Conservation (phyloP, 2,797 vertebrate species). For the Propithecus perrieri region DNA sequence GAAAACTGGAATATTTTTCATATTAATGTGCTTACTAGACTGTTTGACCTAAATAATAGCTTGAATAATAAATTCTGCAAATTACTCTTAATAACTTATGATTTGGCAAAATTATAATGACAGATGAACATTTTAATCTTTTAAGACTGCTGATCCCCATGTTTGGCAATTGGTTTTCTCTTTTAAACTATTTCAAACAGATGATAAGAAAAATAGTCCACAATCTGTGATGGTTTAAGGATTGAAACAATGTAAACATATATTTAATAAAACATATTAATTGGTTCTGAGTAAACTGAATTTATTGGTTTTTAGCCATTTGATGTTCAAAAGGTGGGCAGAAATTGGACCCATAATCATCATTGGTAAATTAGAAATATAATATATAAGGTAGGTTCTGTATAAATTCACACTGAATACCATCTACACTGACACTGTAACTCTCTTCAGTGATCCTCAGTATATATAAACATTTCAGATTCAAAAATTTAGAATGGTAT, state of each 20-base stretch:
- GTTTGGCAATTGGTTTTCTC: constrained; percentile 20
- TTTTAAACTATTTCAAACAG: constrained; percentile 28
- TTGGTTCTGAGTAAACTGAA: not conserved
- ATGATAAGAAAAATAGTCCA: not conserved
- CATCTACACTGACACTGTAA: not conserved
- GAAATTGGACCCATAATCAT: constrained; percentile 23
- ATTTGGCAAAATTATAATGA: constrained; percentile 58
- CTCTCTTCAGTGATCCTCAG: not conserved
- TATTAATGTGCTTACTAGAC: constrained; percentile 60
- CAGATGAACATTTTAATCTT: constrained; percentile 36
- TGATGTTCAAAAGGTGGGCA: not conserved
- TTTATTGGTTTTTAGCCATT: constrained; percentile 9
- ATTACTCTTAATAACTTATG: constrained; percentile 43
- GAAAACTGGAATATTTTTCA: constrained; percentile 56
- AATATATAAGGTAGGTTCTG: not conserved
- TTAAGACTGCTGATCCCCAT: not conserved
- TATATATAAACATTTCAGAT: not conserved
- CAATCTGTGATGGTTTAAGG: not conserved
- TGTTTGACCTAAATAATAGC: constrained; percentile 63
- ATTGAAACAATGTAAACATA: not conserved
- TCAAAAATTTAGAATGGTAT: not conserved
- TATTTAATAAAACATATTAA: not conserved
- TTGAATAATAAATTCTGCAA: constrained; percentile 36
- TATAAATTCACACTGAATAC: not conserved
- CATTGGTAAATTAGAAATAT: not conserved